phyloP scores from a whole-genome alignment of 2,888 invertebrate species.

The Synanthedon myopaeformis region DNA sequence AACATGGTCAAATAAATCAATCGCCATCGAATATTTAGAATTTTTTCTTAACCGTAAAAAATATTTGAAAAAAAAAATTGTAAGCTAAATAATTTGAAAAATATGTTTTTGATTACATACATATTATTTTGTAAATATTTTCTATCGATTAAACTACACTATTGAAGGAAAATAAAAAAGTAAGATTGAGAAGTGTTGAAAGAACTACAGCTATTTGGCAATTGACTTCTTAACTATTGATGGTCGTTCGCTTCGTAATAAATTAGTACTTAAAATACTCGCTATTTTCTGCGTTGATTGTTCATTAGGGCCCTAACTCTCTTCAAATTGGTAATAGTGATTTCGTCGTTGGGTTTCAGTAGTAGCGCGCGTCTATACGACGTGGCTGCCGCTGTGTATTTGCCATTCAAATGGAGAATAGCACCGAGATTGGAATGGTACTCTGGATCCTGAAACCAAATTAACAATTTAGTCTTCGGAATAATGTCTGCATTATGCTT shows the following conservation, averaged over 20 bases:
- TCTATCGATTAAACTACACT: no score
- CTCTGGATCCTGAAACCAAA: conserved; percentile 77
- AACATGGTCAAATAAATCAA: no score
- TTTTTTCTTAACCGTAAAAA: no score
- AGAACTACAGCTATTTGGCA: conserved; percentile 46
- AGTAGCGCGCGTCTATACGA: conserved; percentile 88
- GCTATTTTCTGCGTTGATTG: conserved; percentile 43
- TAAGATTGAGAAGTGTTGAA: not conserved
- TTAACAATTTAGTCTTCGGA: no score
- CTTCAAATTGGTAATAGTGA: conserved; percentile 89
- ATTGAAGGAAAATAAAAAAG: conserved; percentile 4
- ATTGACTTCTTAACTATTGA: conserved; percentile 40
- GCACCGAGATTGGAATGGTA: conserved; percentile 96
- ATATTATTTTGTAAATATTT: no score
- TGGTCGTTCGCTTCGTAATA: not conserved
- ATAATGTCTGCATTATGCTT: not conserved
- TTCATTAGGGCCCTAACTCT: conserved; percentile 50
- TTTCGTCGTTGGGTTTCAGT: conserved; percentile 88
- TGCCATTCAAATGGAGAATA: conserved; percentile 93
- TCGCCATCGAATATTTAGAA: no score
- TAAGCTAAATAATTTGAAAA: no score
- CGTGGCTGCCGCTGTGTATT: conserved; percentile 86
- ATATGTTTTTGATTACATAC: no score
- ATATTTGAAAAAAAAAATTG: no score
- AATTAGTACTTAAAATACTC: not conserved